Base-by-base conservation (phyloP, 2,797 vertebrate genomes). In the Microtus agrestis region DNA sequence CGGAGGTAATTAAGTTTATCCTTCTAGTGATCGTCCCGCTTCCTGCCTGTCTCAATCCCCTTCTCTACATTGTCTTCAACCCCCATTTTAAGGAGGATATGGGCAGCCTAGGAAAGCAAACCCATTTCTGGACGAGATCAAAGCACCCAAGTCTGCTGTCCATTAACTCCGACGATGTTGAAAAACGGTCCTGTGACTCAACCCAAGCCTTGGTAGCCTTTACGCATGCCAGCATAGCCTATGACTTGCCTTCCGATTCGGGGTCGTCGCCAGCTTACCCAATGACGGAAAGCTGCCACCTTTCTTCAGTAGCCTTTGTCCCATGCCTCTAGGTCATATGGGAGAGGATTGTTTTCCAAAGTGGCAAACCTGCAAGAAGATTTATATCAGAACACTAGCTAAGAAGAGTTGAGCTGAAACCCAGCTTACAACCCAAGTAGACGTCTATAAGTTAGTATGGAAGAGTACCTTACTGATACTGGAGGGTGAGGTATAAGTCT, bases 111-210 rank as follows among this genome's bases (percentile, higher is more conserved):
- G 97, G 95, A 95, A 99, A 98, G 96, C 97, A 98, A 89, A 98
- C 98, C 81, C 98, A 98, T 11, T 67, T 98, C 1, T 97, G 98
- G 98, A 98, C 94, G 51, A 98, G 97, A 95, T 98, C 98, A 29
- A 99, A 98, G 96, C 98, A 98, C 48, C 37, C 98, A 61, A 99
- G 98, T 89, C 96, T 98, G 97, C 97, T 98, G 87, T 98, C 98
- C 63, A 94, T 99, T 86, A 98, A 99, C 96, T 99, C 99, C 0
- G 99, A 99, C 61, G 99, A 99, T 51, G 98, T 98, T 0, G 99
- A 99, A 97, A 99, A 99, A 92, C 99, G 99, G 97, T 99, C 99
- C 0, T 99, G 99, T 97, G 99, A 99, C 98, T 99, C 99, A 0
- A 99, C 99, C 1, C 99, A 99, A 98, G 99, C 99, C 23, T 93